phyloP scores from a whole-genome alignment of 1,140 invertebrate genomes.

The Tenebrio molitor region DNA sequence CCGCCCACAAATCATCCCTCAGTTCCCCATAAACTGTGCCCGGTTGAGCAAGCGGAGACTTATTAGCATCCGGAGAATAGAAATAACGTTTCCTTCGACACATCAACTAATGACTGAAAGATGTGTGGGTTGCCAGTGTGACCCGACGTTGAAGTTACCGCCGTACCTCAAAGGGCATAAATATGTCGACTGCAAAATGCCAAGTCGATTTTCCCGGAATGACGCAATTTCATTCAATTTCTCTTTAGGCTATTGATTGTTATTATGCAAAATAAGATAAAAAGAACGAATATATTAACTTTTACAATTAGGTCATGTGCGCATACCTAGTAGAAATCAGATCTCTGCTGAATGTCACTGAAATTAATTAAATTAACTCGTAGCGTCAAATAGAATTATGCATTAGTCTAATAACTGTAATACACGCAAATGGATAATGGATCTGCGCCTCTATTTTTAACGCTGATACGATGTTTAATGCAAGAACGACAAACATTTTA shows the following conservation, averaged over 20 bases:
- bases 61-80: slow-evolving; percentile 42
- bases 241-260: slow-evolving; percentile 30
- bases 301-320: slow-evolving; percentile 48
- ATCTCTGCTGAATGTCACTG: slow-evolving; percentile 36
- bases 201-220: slow-evolving; percentile 15
- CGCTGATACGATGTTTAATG: slow-evolving; percentile 36
- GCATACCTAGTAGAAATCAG: slow-evolving; percentile 34
- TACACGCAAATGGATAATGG: slow-evolving; percentile 23
- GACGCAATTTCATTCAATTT: slow-evolving; percentile 32
- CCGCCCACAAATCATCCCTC: slow-evolving; percentile 47
- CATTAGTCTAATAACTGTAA: slow-evolving; percentile 37
- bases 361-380: slow-evolving; percentile 35
- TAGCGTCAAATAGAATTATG: slow-evolving; percentile 37
- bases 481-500: slow-evolving; percentile 31
- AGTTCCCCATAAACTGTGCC: slow-evolving; percentile 32
- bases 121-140: slow-evolving; percentile 37
- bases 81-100: slow-evolving; percentile 35
- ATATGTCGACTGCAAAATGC: slow-evolving; percentile 19
- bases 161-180: slow-evolving; percentile 21
- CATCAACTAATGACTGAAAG: slow-evolving; percentile 37
- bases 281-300: slow-evolving; percentile 48
- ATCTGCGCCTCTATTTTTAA: slow-evolving; percentile 19
- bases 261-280: slow-evolving; percentile 50
- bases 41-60: slow-evolving; percentile 18
- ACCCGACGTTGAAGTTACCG: slow-evolving; percentile 33